A percentile compares a stretch with the other conserved stretches of the same genome.
phyloP scores from a whole-genome alignment of 30 jellyfish, hydroid and myxozoan genomes.

The Hydra vulgaris region DNA sequence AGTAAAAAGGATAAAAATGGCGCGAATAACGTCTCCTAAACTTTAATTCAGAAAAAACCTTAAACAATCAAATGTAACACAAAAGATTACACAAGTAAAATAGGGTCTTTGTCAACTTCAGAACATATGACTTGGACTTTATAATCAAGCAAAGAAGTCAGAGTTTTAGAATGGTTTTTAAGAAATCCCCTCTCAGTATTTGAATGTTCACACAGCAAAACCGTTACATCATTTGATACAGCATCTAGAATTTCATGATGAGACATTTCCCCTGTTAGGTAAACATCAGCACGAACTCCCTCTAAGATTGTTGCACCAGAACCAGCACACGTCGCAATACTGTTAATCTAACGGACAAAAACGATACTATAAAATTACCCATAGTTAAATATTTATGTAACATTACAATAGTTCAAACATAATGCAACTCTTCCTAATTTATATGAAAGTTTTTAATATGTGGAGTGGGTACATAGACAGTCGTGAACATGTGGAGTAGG shows the following conservation, averaged over 20 bases:
- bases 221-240: constrained; percentile 47
- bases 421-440: background rate
- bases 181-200: constrained; percentile 82
- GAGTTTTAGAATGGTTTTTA: constrained; percentile 22
- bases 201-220: constrained; percentile 85
- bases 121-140: constrained; percentile 51
- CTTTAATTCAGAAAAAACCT: too few relatives aligned
- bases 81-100: constrained; percentile 36
- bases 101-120: constrained; percentile 64
- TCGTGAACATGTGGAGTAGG: too few relatives aligned
- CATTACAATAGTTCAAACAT: background rate
- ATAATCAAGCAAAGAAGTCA: constrained; percentile 24
- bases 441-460: background rate
- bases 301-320: constrained; percentile 82
- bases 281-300: constrained; percentile 69
- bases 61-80: background rate
- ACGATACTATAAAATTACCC: background rate
- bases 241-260: constrained; percentile 97
- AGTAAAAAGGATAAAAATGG: too few relatives aligned
- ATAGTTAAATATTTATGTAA: background rate
- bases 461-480: too few relatives aligned
- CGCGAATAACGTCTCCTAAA: too few relatives aligned
- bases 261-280: constrained; percentile 91
- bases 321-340: constrained; percentile 96
- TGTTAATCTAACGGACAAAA: constrained; percentile 43